phyloP scores from a whole-genome alignment of 2,113 vertebrate genomes.

The Ciconia stormi region DNA sequence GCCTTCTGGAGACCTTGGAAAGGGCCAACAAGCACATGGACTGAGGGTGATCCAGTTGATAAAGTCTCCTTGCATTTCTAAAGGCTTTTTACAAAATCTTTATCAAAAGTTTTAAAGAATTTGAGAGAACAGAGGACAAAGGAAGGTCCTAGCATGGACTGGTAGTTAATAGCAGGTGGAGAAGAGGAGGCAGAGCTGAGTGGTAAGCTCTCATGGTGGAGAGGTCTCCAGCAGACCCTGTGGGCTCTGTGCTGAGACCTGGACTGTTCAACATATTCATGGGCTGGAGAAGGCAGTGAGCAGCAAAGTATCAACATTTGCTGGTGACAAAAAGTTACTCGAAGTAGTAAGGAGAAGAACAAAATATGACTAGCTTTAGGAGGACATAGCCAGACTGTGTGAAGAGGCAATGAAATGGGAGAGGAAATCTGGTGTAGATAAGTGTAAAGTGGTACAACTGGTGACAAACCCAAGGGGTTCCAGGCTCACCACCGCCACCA shows the following conservation, averaged over 20 bases:
- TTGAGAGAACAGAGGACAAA: not conserved
- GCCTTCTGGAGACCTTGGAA: not conserved
- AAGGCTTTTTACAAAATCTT: not conserved
- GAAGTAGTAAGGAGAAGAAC: not conserved
- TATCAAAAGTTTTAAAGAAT: not conserved
- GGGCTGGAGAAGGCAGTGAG: not conserved
- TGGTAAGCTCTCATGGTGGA: not conserved
- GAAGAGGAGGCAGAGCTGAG: not conserved
- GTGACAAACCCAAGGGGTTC: not conserved
- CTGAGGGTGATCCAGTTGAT: accelerated
- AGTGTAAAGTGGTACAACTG: not conserved
- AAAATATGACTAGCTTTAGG: not conserved
- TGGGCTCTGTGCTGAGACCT: not conserved
- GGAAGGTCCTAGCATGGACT: not conserved
- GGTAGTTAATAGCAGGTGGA: not conserved
- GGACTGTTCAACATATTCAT: not conserved
- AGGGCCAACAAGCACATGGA: not conserved
- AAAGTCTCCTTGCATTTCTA: not conserved
- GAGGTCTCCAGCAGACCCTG: not conserved
- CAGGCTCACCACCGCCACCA: not conserved
- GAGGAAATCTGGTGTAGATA: not conserved
- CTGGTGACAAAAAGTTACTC: not conserved
- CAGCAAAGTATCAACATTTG: not conserved
- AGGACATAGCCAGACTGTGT: not conserved
- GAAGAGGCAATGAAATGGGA: not conserved